Base-by-base conservation (phyloP, 2,888 invertebrate genomes). In the Biston stratarius region DNA sequence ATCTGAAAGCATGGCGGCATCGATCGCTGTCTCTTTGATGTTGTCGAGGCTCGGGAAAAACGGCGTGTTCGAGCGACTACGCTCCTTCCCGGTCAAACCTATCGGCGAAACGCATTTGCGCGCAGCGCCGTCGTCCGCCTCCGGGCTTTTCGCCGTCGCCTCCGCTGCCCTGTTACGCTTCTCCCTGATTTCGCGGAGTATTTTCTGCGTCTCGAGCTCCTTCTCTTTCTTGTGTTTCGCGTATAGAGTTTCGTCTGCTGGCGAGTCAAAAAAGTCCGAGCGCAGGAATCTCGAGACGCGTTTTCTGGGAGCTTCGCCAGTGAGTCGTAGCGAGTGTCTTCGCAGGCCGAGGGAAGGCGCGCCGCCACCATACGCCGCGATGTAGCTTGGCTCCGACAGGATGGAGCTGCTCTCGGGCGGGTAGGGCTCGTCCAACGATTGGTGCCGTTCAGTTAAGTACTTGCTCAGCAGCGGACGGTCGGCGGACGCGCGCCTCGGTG, bases 241-340 rank as follows among this genome's bases (percentile, higher is more conserved):
- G 79, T 95, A 96, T 33, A 95, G 90, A 79, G 95, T 96, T 76
- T 97, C 97, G 66, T 96, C 96, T 24, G 94, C 86, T 9, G 96
- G 95, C 1, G 96, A 91, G 72, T 97, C 97, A 81, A 96, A 97
- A 83, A 97, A 97, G 85, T 97, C 97, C 0, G 97, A 96, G 40
- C 97, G 94, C 66, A 97, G 88, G 86, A 97, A 97, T 65, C 97
- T 74, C 24, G 87, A 87, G 66, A 96, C 95, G 71, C 96, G 94
- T 58, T 96, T 95, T 63, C 94, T 94, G 44, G 94, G 91, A 64
- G 94, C 92, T 38, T 93, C 91, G 36, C 77, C 78, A 6, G 83
- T 71, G 53, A 84, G 80, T 61, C 87, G 85, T 75, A 88, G 75
- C 49, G 89, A 87, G 78, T 86, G 87, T 1, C 90, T 87, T 11